Conservation (phyloP, 2,113 vertebrate genomes). For the Nesospiza acunhae region DNA sequence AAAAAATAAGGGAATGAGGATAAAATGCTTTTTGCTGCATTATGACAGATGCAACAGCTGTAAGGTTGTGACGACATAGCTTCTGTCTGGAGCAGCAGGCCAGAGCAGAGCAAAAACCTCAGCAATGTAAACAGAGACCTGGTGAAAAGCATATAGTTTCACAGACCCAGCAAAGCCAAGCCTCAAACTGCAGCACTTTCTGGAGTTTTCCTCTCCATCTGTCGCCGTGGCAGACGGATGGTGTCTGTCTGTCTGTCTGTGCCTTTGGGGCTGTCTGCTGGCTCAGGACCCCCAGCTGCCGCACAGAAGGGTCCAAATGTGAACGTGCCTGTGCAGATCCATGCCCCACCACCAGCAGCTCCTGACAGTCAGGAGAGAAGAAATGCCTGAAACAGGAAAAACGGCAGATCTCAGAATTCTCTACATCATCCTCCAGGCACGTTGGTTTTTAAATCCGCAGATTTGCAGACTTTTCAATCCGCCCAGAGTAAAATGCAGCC, state of each 20-base stretch:
- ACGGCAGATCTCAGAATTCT: not conserved
- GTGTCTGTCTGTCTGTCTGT: not conserved
- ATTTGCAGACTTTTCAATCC: not conserved
- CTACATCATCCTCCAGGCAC: rapidly evolving
- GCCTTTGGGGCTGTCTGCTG: not conserved
- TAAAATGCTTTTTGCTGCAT: not conserved
- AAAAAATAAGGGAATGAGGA: not conserved
- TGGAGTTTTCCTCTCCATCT: not conserved
- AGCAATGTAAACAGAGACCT: not conserved
- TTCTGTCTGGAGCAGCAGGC: not conserved
- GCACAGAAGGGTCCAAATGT: not conserved
- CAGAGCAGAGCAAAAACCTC: not conserved
- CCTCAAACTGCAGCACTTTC: not conserved
- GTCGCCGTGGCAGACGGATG: not conserved
- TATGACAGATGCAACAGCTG: not conserved
- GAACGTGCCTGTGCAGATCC: not conserved
- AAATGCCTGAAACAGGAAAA: not conserved
- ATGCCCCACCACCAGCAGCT: not conserved
- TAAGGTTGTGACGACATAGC: not conserved
- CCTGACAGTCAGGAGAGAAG: not conserved
- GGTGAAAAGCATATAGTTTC: not conserved
- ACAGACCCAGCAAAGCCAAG: not conserved
- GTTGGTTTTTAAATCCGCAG: not conserved
- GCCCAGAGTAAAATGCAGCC: not conserved
- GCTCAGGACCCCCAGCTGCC: not conserved